Base-by-base conservation (phyloP, 2,113 vertebrate genomes). In the Nannospalax galili region DNA sequence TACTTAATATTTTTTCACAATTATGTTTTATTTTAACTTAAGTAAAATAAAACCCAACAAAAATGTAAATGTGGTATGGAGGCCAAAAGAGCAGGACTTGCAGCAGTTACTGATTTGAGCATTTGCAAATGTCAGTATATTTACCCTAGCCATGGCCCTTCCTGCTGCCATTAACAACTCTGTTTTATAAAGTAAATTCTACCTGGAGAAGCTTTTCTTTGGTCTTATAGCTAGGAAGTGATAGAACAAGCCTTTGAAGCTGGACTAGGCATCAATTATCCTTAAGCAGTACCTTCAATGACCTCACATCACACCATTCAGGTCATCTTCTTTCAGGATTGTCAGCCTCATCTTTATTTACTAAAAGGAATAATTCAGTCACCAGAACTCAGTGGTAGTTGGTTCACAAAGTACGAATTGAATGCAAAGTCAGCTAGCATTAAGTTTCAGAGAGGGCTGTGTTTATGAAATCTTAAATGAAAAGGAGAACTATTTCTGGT, bases 381-480 rank as follows among this genome's bases (percentile, higher is more conserved):
- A 84, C 4, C 17, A 64, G n/a, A 88, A 70, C 82, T 73, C 20
- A 70, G 35, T 91, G 35, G 81, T 80, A 78, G 62, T 93, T 62
- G 37, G 60, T 67, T 92, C 0, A 56, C 73, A 84, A 80, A 40
- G 14, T 74, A 84, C 12, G 79, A 88, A 73, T 42, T 17, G 7
- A 62, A 94, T 86, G 7, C 15, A 65, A 74, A 60, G 1, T 60
- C 40, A 65, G 9, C 42, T 91, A 88, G 30, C n/a, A 30, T 84
- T 93, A 24, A 90, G 3, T 15, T 91, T 74, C 92, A 60, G 74
- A 91, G 62, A 81, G 17, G 28, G 62, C 32, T 56, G 48, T 12
- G 28, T 91, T 70, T 78, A 60, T 94, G 60, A 60, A 78, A 93
- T 40, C 26, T 84, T 81, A 80, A 95, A 86, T 72, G 52, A 92